Conservation (phyloP, 37 sponge, comb jelly and placozoan genomes). For the Theonella swinhoei region DNA sequence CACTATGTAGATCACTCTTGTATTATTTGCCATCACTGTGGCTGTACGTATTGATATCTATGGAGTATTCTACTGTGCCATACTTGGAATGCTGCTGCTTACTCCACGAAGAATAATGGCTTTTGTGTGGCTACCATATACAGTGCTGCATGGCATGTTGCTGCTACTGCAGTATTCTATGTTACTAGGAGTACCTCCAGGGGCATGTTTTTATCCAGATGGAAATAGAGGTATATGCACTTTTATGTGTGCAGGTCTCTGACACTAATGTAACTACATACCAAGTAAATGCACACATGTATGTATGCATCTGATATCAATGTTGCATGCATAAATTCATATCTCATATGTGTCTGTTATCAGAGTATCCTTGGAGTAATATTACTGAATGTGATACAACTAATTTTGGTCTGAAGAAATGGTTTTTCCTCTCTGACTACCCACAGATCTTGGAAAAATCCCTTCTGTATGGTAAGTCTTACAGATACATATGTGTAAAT, state of each 20-base stretch:
- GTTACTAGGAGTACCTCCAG: slow-evolving; percentile 48
- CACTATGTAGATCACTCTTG: slow-evolving; percentile 38
- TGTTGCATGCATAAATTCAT: too few species aligned
- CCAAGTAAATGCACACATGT: not conserved
- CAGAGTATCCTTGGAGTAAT: slow-evolving; percentile 65
- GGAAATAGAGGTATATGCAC: not conserved
- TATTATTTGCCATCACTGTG: slow-evolving; percentile 34
- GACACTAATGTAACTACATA: not conserved
- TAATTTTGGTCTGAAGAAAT: slow-evolving; percentile 39
- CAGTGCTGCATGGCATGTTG: slow-evolving; percentile 46
- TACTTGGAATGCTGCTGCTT: slow-evolving; percentile 38
- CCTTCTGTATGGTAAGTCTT: slow-evolving; percentile 59
- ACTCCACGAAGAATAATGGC: slow-evolving; percentile 20
- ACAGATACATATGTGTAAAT: not conserved
- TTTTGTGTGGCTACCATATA: slow-evolving; percentile 34
- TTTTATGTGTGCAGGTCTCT: not conserved
- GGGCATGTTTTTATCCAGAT: slow-evolving; percentile 10
- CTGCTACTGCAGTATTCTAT: slow-evolving; percentile 53
- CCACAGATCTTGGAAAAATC: slow-evolving; percentile 55
- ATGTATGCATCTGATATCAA: not conserved
- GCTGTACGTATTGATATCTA: slow-evolving; percentile 69
- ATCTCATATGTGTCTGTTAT: not conserved
- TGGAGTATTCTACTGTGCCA: slow-evolving; percentile 35
- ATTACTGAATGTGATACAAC: not conserved
- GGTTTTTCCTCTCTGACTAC: slow-evolving; percentile 58